Conservation (phyloP, 2,113 vertebrate genomes). For the Peucedramus taeniatus region DNA sequence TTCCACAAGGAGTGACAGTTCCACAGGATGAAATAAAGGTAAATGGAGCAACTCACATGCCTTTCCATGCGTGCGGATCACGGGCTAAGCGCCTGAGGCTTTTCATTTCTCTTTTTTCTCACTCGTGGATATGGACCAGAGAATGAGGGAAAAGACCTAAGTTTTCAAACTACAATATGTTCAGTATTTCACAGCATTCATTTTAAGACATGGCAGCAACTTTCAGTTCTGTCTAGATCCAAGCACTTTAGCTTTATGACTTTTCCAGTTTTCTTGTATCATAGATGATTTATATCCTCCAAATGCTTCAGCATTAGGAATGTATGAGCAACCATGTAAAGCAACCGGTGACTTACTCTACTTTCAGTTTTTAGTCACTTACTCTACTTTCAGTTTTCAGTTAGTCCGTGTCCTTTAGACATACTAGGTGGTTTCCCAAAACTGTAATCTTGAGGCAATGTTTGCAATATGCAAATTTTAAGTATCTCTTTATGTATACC, state of each 20-base stretch:
- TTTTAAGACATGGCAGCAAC: neutral
- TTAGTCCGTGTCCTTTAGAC: neutral
- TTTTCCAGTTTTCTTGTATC: neutral
- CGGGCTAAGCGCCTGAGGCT: rapidly evolving
- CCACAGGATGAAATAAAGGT: neutral
- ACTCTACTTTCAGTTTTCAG: neutral
- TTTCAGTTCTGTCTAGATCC: neutral
- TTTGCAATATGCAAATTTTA: neutral
- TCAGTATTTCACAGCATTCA: rapidly evolving
- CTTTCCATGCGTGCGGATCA: neutral
- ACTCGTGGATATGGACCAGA: neutral
- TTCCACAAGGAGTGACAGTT: neutral
- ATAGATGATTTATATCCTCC: neutral
- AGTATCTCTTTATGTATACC: neutral
- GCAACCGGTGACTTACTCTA: neutral
- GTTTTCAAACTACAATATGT: neutral
- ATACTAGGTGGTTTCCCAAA: neutral
- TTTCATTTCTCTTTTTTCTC: neutral
- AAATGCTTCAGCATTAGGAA: neutral
- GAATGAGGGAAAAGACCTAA: neutral
- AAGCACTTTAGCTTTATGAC: neutral
- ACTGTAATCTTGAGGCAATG: neutral
- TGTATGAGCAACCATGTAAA: neutral
- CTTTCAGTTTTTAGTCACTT: neutral
- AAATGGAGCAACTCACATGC: rapidly evolving